Percentiles rank a stretch among this genome's conserved stretches.
These are phyloP conservation scores for Cardiocondyla obscurior DNA, from an alignment of 1,140 invertebrate species.

Conservation along the genomic window DNA sequence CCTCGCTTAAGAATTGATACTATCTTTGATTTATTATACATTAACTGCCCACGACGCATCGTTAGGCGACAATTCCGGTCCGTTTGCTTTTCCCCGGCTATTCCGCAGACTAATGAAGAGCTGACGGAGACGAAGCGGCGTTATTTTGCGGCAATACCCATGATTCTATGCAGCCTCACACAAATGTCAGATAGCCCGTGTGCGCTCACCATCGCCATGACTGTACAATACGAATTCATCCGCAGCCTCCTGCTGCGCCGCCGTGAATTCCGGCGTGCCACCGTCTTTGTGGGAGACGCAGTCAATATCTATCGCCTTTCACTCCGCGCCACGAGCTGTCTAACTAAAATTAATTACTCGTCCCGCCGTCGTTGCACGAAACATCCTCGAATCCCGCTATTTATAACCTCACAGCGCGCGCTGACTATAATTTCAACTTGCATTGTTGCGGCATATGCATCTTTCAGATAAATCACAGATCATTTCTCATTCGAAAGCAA, in stretches of 20 bases:
- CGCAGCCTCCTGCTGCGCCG: conserved; percentile 33
- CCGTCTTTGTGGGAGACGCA: conserved; percentile 57
- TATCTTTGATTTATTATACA: conserved; percentile 3
- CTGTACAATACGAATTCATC: conserved; percentile 53
- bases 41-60: background rate
- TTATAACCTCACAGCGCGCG: conserved; percentile 35
- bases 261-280: conserved; percentile 50
- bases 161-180: conserved; percentile 19
- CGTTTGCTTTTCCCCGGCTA: background rate
- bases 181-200: conserved; percentile 51
- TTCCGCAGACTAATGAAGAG: conserved; percentile 27
- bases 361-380: conserved; percentile 52
- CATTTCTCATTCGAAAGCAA: background rate
- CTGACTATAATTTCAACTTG: conserved; percentile 5
- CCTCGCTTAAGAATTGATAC: background rate
- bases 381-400: conserved; percentile 52
- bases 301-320: conserved; percentile 69
- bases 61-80: background rate
- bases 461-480: conserved; percentile 22
- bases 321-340: conserved; percentile 58
- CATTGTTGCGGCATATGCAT: conserved; percentile 22
- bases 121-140: conserved; percentile 66
- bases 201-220: conserved; percentile 36
- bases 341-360: conserved; percentile 73
- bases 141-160: conserved; percentile 64